phyloP scores from a whole-genome alignment of 2,888 invertebrate genomes.

The Luffia ferchaultella region DNA sequence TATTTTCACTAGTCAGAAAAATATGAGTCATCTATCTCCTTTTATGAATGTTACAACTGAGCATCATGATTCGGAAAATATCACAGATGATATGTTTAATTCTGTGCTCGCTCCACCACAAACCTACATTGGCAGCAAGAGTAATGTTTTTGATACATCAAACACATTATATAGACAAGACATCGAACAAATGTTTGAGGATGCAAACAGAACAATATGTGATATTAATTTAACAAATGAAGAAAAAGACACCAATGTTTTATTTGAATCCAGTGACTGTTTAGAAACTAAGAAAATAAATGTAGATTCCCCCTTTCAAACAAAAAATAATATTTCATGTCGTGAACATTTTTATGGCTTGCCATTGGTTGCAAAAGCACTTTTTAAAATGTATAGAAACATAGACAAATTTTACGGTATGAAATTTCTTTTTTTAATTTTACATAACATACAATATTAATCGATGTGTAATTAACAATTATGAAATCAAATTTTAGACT shows the following conservation, averaged over 20 bases:
- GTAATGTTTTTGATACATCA: conserved; percentile 18
- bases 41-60: conserved; percentile 17
- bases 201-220: conserved; percentile 60
- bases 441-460: neutral
- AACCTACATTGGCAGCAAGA: conserved; percentile 16
- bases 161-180: conserved; percentile 16
- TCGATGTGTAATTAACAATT: neutral
- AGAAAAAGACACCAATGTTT: conserved; percentile 22
- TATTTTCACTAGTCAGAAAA: conserved; percentile 24
- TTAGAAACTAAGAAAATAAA: conserved; percentile 15
- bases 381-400: conserved; percentile 79
- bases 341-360: conserved; percentile 76
- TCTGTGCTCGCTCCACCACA: conserved; percentile 31
- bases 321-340: conserved; percentile 14
- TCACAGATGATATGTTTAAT: conserved; percentile 40
- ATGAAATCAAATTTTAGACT: conserved; percentile 68
- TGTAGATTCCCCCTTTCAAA: conserved; percentile 20
- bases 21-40: conserved; percentile 9
- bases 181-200: conserved; percentile 32
- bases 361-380: conserved; percentile 71
- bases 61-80: conserved; percentile 26
- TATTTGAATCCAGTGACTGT: conserved; percentile 49
- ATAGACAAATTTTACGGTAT: conserved; percentile 85
- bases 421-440: neutral
- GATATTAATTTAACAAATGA: conserved; percentile 53